Evolutionary conservation across 1,140 invertebrate species (phyloP), one percentile per base, ranked within the genome.

Genomic region (Fopius arisanus): DNA sequence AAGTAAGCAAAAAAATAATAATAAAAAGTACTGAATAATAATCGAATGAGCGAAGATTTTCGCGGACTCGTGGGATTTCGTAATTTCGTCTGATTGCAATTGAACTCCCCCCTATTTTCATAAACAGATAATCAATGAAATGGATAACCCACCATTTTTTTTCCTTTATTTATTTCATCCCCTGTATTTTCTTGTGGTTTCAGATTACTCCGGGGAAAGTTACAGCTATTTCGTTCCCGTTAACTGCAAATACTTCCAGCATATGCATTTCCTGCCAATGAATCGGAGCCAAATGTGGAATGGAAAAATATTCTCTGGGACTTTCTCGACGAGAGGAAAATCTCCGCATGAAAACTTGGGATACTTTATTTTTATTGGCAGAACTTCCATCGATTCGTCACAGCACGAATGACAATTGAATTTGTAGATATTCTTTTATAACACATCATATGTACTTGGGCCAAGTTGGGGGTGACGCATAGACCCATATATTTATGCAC

Each of bases 401-500:
- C 54, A 59, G 23, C 23, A 23, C 3, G 10, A 59, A 59, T 59
- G 54, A 23, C 54, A 59, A 59, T 59, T 59, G 54, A 59, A 59
- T 59, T 19, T 59, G 54, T 59, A 59, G 54, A 59, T 69, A 69
- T 48, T 54, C 28, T 66, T 33, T 66, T 28, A 29, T 70, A 51
- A 37, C 21, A 73, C 16, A 48, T 28, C 16, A 41, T 43, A 65
- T 63, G 29, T 67, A 67, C 62, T 74, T 63, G 26, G 66, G 43
- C 33, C 31, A 66, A 43, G 40, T 40, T 43, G 0, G 54, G 77
- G 84, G 81, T 87, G 85, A 86, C 85, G 84, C 86, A 87, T 84
- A 83, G 81, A 76, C 76, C 77, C 77, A 81, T 69, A 83, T 85
- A 84, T 85, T 84, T 85, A 85, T 85, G 83, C 83, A 85, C 83